Evolutionary conservation across 2,113 vertebrate species (phyloP), one percentile per base, ranked within the genome.

Genomic region (Bolborhynchus lineola): DNA sequence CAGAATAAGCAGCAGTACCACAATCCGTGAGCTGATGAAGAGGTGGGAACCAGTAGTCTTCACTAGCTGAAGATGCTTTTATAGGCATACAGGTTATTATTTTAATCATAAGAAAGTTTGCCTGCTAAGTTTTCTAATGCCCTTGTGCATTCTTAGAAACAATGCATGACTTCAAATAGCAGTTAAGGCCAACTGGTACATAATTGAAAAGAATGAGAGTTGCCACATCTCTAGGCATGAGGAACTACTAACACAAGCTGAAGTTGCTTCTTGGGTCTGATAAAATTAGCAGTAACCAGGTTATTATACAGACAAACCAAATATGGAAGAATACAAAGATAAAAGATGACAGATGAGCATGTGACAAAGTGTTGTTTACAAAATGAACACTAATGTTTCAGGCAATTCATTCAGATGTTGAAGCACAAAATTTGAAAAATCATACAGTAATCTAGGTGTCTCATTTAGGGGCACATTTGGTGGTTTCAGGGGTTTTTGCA

Each of bases 211-310:
- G 77, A 88, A 92, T 71, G 53, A 87, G 95, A 75, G 65, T 90
- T 95, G 77, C 72, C 77, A 87, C 89, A 42, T 95, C 74, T 95
- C 53, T 39, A 88, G 53, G 47, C 57, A 77, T 68, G 81, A 96
- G 65, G 79, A 96, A 95, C 92, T 94, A 81, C 31, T 57, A 86
- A 86, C 35, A 79, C 15, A 42, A 79, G 53, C 52, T 94, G 78
- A 81, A 90, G 63, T 84, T 92, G 70, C 87, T 96, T 88, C 50
- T 63, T 86, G 64, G 33, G 88, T 90, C 75, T 95, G 82, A 96
- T 95, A 97, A 97, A 98, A 97, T 96, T 96, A 97, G 31, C 74
- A 82, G 47, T 65, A 87, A 83, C 46, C 65, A 35, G 55, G 37
- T 92, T 97, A 90, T 89, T 95, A 96, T 23, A 81, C 49, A 97